Evolutionary conservation across 2,113 vertebrate species (phyloP).

Genomic region (Edolisoma coerulescens): DNA sequence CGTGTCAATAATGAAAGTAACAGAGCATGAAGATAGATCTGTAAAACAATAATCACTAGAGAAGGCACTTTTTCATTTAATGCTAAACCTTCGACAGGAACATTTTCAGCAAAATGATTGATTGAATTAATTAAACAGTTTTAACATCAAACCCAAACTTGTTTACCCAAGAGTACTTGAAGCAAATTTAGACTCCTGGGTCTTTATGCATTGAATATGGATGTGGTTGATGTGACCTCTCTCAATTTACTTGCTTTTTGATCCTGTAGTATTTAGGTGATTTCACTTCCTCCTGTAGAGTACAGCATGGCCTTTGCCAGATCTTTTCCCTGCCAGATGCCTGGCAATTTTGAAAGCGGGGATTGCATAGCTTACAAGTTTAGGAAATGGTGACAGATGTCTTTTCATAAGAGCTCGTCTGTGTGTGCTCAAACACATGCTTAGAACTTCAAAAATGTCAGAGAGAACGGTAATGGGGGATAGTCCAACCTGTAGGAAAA

Average conservation of each 20-base stretch:
- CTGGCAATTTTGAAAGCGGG: not conserved
- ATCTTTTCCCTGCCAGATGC: not conserved
- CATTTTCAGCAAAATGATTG: not conserved
- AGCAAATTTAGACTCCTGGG: not conserved
- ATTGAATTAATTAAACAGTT: not conserved
- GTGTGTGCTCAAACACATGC: not conserved
- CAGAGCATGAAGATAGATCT: not conserved
- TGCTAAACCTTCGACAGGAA: not conserved
- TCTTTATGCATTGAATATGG: accelerated
- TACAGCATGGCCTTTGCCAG: not conserved
- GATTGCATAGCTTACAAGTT: not conserved
- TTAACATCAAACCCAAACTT: not conserved
- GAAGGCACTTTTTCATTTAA: not conserved
- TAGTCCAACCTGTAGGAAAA: not conserved
- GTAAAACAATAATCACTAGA: not conserved
- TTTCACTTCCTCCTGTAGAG: not conserved
- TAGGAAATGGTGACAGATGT: not conserved
- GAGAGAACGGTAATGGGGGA: not conserved
- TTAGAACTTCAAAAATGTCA: not conserved
- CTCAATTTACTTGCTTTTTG: not conserved
- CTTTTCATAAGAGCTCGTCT: not conserved
- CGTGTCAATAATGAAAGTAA: not conserved
- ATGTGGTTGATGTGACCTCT: not conserved
- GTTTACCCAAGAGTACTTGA: not conserved
- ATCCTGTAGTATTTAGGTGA: not conserved